Conservation (phyloP, 1,140 invertebrate genomes). For the Antheraea pernyi region DNA sequence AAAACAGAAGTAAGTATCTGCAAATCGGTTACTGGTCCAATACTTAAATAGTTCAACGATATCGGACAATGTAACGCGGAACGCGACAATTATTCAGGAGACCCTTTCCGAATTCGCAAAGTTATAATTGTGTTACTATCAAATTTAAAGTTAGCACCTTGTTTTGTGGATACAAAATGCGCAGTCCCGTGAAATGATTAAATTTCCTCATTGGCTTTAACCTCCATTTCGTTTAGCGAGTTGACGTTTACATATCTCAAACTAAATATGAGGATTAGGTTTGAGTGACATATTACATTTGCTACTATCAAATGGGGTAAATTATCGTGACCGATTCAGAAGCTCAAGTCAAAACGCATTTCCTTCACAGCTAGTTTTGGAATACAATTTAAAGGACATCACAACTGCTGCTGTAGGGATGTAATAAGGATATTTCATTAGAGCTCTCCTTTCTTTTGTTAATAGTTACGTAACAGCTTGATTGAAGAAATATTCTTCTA, state of each 20-base stretch:
- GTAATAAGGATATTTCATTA: too few species aligned
- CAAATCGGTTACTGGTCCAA: not conserved
- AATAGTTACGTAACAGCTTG: too few species aligned
- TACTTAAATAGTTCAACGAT: not conserved
- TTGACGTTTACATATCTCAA: not conserved
- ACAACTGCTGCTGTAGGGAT: too few species aligned
- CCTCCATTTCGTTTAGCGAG: not conserved
- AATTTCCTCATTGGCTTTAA: not conserved
- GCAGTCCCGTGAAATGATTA: not conserved
- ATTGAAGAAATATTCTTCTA: too few species aligned
- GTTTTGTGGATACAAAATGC: not conserved
- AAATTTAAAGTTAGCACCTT: conserved; percentile 1
- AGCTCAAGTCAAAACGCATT: too few species aligned
- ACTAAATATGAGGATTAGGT: not conserved
- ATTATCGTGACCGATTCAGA: too few species aligned
- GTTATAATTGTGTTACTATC: conserved; percentile 4
- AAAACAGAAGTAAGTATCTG: not conserved
- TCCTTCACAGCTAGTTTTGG: too few species aligned
- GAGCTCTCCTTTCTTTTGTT: too few species aligned
- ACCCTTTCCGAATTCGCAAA: not conserved
- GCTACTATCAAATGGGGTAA: too few species aligned
- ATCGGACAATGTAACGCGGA: not conserved
- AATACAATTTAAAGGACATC: too few species aligned
- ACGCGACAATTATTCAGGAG: not conserved
- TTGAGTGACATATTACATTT: not conserved